Base-by-base conservation (phyloP, 2,113 vertebrate species). In the Etheostoma cragini region DNA sequence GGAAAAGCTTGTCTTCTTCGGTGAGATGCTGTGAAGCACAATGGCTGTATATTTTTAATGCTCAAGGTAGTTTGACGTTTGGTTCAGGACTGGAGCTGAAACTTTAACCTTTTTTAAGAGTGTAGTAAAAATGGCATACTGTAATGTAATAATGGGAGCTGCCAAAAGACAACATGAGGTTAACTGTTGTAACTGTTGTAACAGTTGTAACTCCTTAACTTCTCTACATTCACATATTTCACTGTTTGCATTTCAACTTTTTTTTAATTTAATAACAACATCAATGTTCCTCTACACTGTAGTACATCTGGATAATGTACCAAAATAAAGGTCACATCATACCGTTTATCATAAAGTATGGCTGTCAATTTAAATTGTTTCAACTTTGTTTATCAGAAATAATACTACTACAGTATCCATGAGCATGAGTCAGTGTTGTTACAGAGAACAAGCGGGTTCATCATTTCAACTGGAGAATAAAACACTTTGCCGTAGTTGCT, bases 121-220 rank as follows among this genome's bases (percentile, higher is more conserved):
- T 21, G 24, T 10, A 8, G n/a, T 17, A 21, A 33, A 65, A n/a
- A 38, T 24, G 22, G 19, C 14, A 11, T 45, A 22, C 35, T 24
- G 17, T n/a, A 61, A 61, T 72, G 1, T 17, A 24, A 26, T 56
- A 71, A 45, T 26, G 30, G 17, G 12, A 52, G 71, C 71, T 73
- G 19, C 21, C 19, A 49, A 62, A 8, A 38, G 46, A 64, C 3
- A 0, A 8, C 24, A 30, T 26, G 13, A 30, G 22, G 24, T 57
- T 30, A 16, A 30, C 2, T 16, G 24, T 30, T 57, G 56, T 12
- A 35, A 19, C 3, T 33, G n/a, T n/a, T n/a, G n/a, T 30, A 16
- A 30, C 2, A 8, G 24, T 30, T 57, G 56, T 12, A 35, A 19
- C 3, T 33, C 57, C 26, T 6, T 30, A 42, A 22, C 21, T 63